These are phyloP conservation scores for Propithecus deckenii DNA, from an alignment of 2,797 vertebrate species.

Conservation along the genomic window DNA sequence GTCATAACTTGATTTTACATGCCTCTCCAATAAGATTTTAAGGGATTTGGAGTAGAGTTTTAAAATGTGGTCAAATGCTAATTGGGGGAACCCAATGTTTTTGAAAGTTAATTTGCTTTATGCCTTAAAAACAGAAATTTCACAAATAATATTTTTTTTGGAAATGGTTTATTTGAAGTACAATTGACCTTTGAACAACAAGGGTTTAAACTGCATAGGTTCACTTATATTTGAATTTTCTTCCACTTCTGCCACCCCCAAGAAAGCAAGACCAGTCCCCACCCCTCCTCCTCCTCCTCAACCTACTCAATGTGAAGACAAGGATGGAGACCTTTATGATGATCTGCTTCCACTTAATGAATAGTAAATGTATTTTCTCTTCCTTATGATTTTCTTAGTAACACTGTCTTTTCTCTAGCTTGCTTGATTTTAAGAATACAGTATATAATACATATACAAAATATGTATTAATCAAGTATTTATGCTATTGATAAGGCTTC, in stretches of 20 bases:
- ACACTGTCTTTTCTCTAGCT: not conserved
- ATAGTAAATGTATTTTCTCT: not conserved
- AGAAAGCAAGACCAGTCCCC: not conserved
- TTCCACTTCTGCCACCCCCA: not conserved
- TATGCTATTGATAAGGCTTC: not conserved
- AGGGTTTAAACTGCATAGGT: not conserved
- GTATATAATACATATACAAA: not conserved
- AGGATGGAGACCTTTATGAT: not conserved
- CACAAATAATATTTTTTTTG: slow-evolving; percentile 10
- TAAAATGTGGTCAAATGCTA: slow-evolving; percentile 70
- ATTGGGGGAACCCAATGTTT: slow-evolving; percentile 43
- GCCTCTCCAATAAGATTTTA: slow-evolving; percentile 67
- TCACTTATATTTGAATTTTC: not conserved
- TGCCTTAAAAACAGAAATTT: slow-evolving; percentile 54
- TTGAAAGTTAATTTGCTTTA: slow-evolving; percentile 66
- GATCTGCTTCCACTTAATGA: not conserved
- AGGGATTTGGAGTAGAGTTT: slow-evolving; percentile 68
- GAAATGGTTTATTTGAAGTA: slow-evolving; percentile 10
- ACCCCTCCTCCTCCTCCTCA: not conserved
- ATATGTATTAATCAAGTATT: not conserved
- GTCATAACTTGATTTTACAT: slow-evolving; percentile 73
- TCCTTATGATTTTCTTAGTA: not conserved
- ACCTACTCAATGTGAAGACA: not conserved
- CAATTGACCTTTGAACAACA: not conserved
- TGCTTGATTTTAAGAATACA: not conserved